phyloP scores from a whole-genome alignment of 2,113 vertebrate species.

The Actenoides hombroni region DNA sequence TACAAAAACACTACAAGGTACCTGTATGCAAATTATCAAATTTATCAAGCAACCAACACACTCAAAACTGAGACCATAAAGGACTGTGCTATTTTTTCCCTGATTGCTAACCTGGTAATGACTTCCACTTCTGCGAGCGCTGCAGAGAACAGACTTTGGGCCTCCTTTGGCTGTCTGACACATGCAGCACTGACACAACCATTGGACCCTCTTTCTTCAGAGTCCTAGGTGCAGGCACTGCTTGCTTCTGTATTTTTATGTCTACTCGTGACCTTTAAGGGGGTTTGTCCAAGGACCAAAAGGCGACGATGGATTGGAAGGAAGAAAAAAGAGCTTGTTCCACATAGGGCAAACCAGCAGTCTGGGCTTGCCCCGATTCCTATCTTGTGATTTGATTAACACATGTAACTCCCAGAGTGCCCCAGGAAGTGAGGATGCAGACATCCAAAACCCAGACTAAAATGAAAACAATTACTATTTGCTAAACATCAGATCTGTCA shows the following conservation, averaged over 20 bases:
- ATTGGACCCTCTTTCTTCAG: background rate
- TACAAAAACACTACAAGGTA: background rate
- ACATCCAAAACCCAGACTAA: background rate
- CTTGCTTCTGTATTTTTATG: background rate
- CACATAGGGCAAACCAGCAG: background rate
- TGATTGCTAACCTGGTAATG: background rate
- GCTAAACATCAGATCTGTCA: background rate
- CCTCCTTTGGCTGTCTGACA: background rate
- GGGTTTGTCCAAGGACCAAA: background rate
- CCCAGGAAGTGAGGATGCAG: background rate
- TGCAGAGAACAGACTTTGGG: background rate
- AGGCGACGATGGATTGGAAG: background rate
- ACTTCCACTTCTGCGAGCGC: background rate
- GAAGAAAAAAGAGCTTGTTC: background rate
- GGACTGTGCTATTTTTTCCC: background rate
- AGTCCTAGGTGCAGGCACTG: background rate
- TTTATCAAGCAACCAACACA: background rate
- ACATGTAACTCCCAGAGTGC: background rate
- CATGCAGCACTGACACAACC: background rate
- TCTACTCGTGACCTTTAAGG: background rate
- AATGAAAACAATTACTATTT: background rate
- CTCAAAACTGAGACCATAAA: background rate
- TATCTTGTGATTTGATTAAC: background rate
- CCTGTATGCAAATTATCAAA: background rate
- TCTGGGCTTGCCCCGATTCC: background rate